phyloP scores from a whole-genome alignment of 2,113 vertebrate species.

The Alligator mississippiensis region DNA sequence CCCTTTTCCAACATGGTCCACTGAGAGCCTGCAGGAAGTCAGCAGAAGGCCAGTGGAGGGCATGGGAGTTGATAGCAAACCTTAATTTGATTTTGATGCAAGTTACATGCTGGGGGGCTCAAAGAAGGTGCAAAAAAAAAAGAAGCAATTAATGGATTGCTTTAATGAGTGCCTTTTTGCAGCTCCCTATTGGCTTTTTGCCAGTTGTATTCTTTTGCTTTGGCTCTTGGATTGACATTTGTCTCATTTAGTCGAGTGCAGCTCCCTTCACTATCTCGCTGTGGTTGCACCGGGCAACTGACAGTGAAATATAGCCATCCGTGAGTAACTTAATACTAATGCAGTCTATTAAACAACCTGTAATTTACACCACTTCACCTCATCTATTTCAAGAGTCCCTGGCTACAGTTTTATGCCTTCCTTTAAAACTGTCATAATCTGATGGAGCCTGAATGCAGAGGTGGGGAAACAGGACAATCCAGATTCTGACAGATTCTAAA shows the following conservation, averaged over 20 bases:
- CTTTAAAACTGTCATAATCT: background rate
- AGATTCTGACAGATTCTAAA: background rate
- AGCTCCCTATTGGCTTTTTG: background rate
- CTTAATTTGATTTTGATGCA: background rate
- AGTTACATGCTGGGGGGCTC: background rate
- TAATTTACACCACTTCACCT: background rate
- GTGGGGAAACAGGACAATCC: background rate
- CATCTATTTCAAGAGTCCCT: background rate
- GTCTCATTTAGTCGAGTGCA: background rate
- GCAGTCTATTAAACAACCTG: background rate
- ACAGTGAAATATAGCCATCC: accelerated
- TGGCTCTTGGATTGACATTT: background rate
- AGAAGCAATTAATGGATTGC: accelerated
- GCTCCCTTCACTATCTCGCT: background rate
- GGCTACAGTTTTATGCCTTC: background rate
- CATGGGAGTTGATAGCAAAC: background rate
- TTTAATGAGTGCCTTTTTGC: background rate
- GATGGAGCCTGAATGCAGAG: background rate
- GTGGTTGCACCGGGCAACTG: accelerated
- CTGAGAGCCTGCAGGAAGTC: background rate
- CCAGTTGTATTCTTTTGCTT: background rate
- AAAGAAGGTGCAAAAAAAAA: background rate
- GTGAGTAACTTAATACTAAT: background rate
- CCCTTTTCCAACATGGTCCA: background rate
- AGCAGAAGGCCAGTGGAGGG: background rate